Evolutionary conservation across 2,888 invertebrate genomes (phyloP).

Genomic region (Villa cingulata): DNA sequence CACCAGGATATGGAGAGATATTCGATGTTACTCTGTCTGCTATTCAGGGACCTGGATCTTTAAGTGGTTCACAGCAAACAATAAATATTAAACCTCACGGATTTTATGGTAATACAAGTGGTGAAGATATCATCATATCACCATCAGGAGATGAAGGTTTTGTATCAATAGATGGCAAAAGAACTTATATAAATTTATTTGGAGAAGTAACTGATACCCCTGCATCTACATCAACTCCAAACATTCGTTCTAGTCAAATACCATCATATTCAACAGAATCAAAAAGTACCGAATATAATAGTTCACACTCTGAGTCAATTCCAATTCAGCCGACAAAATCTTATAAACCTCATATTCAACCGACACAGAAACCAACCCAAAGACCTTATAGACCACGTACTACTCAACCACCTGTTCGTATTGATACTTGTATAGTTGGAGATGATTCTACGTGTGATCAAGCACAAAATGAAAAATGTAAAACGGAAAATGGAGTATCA

Average conservation of each 20-base stretch:
- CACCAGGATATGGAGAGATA: conserved; percentile 58
- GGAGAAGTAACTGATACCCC: conserved; percentile 43
- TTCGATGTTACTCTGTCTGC: conserved; percentile 82
- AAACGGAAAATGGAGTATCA: conserved; percentile 73
- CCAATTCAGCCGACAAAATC: conserved; percentile 40
- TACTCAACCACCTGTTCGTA: conserved; percentile 42
- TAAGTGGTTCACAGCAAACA: conserved; percentile 35
- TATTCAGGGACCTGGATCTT: conserved; percentile 65
- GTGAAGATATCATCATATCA: conserved; percentile 60
- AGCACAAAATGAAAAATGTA: conserved; percentile 75
- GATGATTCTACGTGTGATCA: conserved; percentile 83
- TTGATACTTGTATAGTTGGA: conserved; percentile 88
- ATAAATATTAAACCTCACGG: conserved; percentile 35
- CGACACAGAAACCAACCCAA: conserved; percentile 43
- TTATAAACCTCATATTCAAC: conserved; percentile 42
- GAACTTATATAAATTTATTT: conserved; percentile 76
- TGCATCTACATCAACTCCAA: conserved; percentile 27
- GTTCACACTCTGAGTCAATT: conserved; percentile 46
- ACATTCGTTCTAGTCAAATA: conserved; percentile 23
- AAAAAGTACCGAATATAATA: conserved; percentile 42
- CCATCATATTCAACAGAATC: conserved; percentile 6
- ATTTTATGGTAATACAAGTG: conserved; percentile 27
- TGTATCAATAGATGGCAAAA: conserved; percentile 82
- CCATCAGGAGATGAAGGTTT: conserved; percentile 70
- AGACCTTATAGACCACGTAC: conserved; percentile 42